phyloP scores from a whole-genome alignment of 2,888 invertebrate genomes.

The Tenthredo distinguenda region DNA sequence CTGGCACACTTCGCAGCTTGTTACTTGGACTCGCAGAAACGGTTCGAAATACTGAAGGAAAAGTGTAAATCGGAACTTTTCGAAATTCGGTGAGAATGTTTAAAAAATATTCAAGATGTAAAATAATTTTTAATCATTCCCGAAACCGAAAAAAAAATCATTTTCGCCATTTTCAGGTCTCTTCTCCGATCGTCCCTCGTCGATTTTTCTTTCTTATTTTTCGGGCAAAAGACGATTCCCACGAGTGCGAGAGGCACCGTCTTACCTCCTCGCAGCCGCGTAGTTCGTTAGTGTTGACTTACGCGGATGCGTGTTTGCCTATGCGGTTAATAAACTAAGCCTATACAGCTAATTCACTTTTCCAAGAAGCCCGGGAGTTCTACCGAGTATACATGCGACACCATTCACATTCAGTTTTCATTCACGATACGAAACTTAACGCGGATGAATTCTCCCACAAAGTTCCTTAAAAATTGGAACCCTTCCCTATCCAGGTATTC shows the following conservation, averaged over 20 bases:
- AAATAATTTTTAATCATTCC: too few species aligned
- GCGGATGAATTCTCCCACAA: too few species aligned
- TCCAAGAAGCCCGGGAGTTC: conserved; percentile 16
- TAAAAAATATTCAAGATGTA: too few species aligned
- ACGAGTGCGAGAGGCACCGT: conserved; percentile 11
- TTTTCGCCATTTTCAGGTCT: neutral
- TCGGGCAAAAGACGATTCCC: conserved; percentile 1
- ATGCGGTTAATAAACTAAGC: conserved; percentile 47
- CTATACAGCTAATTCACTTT: conserved; percentile 26
- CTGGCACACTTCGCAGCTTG: too few species aligned
- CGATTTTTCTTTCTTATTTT: neutral
- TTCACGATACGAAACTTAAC: neutral
- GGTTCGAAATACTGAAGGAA: too few species aligned
- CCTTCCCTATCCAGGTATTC: too few species aligned
- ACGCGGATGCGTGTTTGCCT: conserved; percentile 47
- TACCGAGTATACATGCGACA: neutral
- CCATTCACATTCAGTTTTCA: neutral
- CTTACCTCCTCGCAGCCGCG: neutral
- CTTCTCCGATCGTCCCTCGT: neutral
- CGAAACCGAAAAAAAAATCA: too few species aligned
- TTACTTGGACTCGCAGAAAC: too few species aligned
- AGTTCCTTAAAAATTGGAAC: too few species aligned
- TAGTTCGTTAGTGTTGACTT: conserved; percentile 23
- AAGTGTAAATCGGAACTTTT: too few species aligned
- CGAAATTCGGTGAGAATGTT: too few species aligned